Evolutionary conservation across 2,888 invertebrate species (phyloP).

Genomic region (Chironomus riparius): DNA sequence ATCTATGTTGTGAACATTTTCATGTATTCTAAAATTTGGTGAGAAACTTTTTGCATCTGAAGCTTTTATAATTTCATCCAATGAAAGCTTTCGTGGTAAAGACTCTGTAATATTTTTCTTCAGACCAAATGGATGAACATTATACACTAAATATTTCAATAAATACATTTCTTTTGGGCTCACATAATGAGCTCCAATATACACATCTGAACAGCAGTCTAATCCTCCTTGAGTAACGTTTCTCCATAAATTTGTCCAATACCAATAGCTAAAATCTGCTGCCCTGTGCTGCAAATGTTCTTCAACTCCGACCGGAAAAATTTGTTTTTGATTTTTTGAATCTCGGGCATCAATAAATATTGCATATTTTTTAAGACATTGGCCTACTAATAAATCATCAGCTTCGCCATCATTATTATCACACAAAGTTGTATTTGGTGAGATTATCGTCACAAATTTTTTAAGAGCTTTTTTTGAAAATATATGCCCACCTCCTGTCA

Average conservation of each 20-base stretch:
- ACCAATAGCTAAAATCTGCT: slow-evolving; percentile 74
- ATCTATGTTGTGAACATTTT: not conserved
- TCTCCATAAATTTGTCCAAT: slow-evolving; percentile 89
- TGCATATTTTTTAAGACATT: slow-evolving; percentile 74
- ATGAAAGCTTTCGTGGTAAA: not conserved
- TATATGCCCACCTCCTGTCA: slow-evolving; percentile 64
- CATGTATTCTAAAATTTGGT: not conserved
- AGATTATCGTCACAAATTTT: slow-evolving; percentile 58
- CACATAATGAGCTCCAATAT: slow-evolving; percentile 86
- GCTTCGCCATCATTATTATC: slow-evolving; percentile 62
- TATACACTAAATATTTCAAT: slow-evolving; percentile 77
- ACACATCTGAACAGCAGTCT: slow-evolving; percentile 81
- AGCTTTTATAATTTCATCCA: not conserved
- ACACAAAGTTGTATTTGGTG: slow-evolving; percentile 58
- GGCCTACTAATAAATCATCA: slow-evolving; percentile 42
- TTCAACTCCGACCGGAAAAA: slow-evolving; percentile 63
- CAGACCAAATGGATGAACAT: not conserved
- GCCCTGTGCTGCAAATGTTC: slow-evolving; percentile 79
- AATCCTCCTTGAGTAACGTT: slow-evolving; percentile 52
- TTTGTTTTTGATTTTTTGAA: slow-evolving; percentile 70
- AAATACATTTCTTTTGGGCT: slow-evolving; percentile 83
- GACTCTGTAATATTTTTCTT: not conserved
- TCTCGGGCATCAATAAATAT: slow-evolving; percentile 87
- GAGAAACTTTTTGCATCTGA: not conserved
- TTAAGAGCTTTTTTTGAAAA: slow-evolving; percentile 66